Evolutionary conservation across 2,113 vertebrate genomes (phyloP), one percentile per base, ranked within the genome.

Genomic region (Hippoglossus stenolepis): DNA sequence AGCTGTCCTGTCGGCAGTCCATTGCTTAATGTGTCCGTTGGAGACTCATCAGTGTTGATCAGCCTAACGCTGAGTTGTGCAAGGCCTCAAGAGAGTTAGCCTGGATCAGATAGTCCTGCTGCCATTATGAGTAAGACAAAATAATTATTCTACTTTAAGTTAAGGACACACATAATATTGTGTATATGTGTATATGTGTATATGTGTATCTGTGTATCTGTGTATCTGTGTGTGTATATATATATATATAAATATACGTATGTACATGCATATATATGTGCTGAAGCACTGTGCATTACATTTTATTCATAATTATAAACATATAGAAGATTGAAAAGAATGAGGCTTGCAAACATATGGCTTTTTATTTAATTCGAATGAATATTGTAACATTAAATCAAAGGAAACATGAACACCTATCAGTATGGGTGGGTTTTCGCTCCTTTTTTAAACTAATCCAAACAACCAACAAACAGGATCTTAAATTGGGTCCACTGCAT

Each of bases 311-410:
- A 31, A 15, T 15, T 59, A 59, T 28, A 28, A 7, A 59, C 13
- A 59, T 17, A 28, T 23, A 60, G 28, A 61, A 51, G 56, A 79
- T 66, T 21, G 54, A 75, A 79, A 26, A 47, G 28, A 75, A 74
- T 38, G 65, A 83, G 54, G 8, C 73, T 85, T 87, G 77, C 60
- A 91, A 92, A 93, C 86, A 89, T 92, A 93, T 93, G 93, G 93
- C 91, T 92, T 92, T 94, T 94, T 94, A 93, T 92, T 94, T 80
- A 84, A 86, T 79, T 87, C 71, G 58, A 91, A 91, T 87, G 85
- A 88, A 89, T 91, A 90, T 84, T 85, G 84, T 80, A 81, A 93
- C 88, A 93, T 86, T 83, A 89, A 91, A 85, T 87, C 79, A 91
- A 85, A 86, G 54, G 78, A 92, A 93, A 85, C 68, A 84, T 85